Percentiles rank a stretch among this genome's conserved stretches.
These are phyloP conservation scores for Aphelinus atriplicis DNA, from an alignment of 1,140 invertebrate genomes.

Conservation along the genomic window DNA sequence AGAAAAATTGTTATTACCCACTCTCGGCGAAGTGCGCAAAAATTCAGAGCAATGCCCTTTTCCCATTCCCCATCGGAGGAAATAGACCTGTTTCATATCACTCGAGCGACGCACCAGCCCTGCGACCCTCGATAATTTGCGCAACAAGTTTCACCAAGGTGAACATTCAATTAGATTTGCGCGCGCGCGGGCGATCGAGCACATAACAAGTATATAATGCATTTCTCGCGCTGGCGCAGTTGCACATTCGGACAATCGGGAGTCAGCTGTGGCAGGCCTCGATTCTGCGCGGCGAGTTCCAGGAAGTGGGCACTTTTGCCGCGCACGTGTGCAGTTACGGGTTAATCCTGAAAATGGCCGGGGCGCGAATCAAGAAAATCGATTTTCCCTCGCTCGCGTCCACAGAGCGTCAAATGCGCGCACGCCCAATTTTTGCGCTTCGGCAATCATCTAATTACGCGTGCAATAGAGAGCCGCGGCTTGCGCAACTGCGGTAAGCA, in stretches of 20 bases:
- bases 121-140: background rate
- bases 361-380: constrained; percentile 30
- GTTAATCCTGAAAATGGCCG: constrained; percentile 23
- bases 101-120: background rate
- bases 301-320: constrained; percentile 28
- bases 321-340: background rate
- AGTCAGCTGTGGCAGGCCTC: background rate
- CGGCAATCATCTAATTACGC: constrained; percentile 33
- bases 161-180: constrained; percentile 29
- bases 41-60: no score
- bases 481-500: constrained; percentile 1
- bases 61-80: no score
- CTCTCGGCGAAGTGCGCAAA: no score
- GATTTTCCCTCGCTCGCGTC: constrained; percentile 11
- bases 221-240: constrained; percentile 3
- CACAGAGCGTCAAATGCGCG: background rate
- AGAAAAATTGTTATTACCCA: no score
- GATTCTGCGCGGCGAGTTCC: background rate
- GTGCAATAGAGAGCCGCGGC: background rate
- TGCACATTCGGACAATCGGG: constrained; percentile 35
- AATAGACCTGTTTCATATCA: background rate
- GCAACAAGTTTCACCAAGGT: background rate
- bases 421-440: constrained; percentile 24
- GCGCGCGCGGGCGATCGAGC: background rate
- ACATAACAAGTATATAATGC: constrained; percentile 19